Evolutionary conservation across 2,113 vertebrate genomes (phyloP), one percentile per base, ranked within the genome.

Genomic region (Oreocharis arfaki): DNA sequence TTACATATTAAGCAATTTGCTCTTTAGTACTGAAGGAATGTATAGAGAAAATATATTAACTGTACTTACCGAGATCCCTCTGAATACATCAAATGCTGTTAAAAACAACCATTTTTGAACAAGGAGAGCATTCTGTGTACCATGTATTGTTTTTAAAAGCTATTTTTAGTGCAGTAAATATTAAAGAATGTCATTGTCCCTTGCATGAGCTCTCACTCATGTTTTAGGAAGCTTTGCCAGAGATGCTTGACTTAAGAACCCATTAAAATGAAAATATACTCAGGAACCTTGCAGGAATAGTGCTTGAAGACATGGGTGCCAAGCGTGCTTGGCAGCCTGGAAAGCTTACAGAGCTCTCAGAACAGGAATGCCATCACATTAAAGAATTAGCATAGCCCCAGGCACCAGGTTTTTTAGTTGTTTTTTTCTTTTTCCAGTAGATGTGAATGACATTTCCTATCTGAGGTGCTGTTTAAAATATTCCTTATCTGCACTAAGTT

Each of bases 191-290:
- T 57, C 86, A 88, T 90, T 95, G 94, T 97, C 60, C 93, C 79
- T 84, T 89, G 77, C 84, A 89, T 87, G 78, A 94, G 80, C 73
- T 97, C 89, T 96, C 93, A 95, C 95, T 97, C 95, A 97, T 95
- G 96, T 97, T 97, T 97, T 93, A 95, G 87, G 87, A 88, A 46
- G 84, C 84, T 97, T 97, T 97, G 75, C 84, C 84, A 94, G 94
- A 96, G 79, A 98, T 95, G 94, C 90, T 97, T 96, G 91, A 96
- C 95, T 97, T 97, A 90, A 96, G 93, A 98, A 97, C 63, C 42
- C 79, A 97, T 97, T 98, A 98, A 97, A 97, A 97, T 97, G 94
- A 97, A 98, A 97, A 97, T 96, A 89, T 97, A 86, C 88, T 93
- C 79, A 49, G 84, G 79, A 96, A 64, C 79, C 80, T 96, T 97